Evolutionary conservation across 1,140 invertebrate species (phyloP).

Genomic region (Papilio aristodemus): DNA sequence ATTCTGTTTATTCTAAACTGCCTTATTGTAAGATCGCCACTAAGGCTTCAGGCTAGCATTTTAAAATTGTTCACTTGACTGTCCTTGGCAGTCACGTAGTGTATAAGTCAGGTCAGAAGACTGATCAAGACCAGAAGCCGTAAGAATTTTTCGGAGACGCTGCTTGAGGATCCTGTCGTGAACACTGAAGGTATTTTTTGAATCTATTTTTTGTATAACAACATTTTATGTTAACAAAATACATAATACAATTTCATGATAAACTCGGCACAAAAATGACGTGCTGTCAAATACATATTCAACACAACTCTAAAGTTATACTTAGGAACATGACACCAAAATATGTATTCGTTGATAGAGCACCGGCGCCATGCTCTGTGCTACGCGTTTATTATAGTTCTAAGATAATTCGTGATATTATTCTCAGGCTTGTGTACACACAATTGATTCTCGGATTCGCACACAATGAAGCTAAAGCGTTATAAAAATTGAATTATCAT

Average conservation of each 20-base stretch:
- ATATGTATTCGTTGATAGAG: slow-evolving; percentile 22
- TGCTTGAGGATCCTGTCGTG: slow-evolving; percentile 73
- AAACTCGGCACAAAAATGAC: slow-evolving; percentile 12
- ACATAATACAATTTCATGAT: slow-evolving; percentile 30
- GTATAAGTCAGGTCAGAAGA: slow-evolving; percentile 81
- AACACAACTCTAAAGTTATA: neutral
- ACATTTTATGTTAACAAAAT: slow-evolving; percentile 55
- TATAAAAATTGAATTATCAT: neutral
- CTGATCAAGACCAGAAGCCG: slow-evolving; percentile 75
- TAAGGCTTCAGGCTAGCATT: slow-evolving; percentile 71
- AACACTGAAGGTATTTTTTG: slow-evolving; percentile 79
- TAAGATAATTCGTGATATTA: neutral
- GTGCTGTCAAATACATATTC: slow-evolving; percentile 9
- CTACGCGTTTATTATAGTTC: neutral
- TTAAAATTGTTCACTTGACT: slow-evolving; percentile 80
- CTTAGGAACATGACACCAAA: neutral
- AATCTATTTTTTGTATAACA: slow-evolving; percentile 76
- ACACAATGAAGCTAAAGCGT: slow-evolving; percentile 4
- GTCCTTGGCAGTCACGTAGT: slow-evolving; percentile 79
- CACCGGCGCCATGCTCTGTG: neutral
- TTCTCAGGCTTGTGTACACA: slow-evolving; percentile 8
- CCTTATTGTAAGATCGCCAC: slow-evolving; percentile 56
- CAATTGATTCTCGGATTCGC: neutral
- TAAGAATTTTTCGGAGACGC: slow-evolving; percentile 76
- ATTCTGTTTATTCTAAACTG: slow-evolving; percentile 43